Base-by-base conservation (phyloP, 2,113 vertebrate genomes). In the Atlantisia rogersi region DNA sequence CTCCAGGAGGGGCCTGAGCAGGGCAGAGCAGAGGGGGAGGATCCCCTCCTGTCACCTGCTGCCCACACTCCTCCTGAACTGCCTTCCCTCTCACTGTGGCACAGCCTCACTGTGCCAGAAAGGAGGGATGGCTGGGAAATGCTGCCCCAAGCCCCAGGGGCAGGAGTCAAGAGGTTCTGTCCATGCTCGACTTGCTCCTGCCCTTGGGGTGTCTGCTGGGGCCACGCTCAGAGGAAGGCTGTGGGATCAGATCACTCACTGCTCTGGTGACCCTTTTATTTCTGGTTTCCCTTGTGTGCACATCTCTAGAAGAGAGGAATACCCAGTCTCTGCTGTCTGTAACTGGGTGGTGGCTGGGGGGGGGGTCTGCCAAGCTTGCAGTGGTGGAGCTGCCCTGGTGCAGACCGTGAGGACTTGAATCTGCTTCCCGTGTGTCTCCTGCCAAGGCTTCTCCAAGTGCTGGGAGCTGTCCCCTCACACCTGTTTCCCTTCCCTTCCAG, bases 401-500 rank as follows among this genome's bases (percentile, higher is more conserved):
- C 37, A 42, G 78, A 15, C 52, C 28, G 10, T 5, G 4, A 26
- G 64, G 35, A 28, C 15, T 8, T 37, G 28, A 35, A n/a, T 71
- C 40, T 46, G 1, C 11, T 10, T 44, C 11, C 29, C 6, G 0
- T n/a, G 22, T 40, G 22, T 40, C 53, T 64, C 29, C 26, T 52
- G 53, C 37, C 35, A 1, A 0, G 0, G 10, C 35, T 89, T 82
- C 65, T 69, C 19, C 55, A 62, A 40, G 60, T 77, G 40, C 24
- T 3, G 9, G 64, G 59, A 86, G 50, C 74, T 26, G 24, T 35
- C 2, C 1, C 39, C 40, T 85, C 48, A 89, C 6, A 1, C 44
- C 35, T 1, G 1, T 37, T 65, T 94, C 18, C 56, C 24, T 14
- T 89, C 19, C n/a, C 81, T 75, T 78, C 3, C 97, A 99, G 99